Conservation (phyloP, 2,113 vertebrate genomes). For the Nesogale talazaci region DNA sequence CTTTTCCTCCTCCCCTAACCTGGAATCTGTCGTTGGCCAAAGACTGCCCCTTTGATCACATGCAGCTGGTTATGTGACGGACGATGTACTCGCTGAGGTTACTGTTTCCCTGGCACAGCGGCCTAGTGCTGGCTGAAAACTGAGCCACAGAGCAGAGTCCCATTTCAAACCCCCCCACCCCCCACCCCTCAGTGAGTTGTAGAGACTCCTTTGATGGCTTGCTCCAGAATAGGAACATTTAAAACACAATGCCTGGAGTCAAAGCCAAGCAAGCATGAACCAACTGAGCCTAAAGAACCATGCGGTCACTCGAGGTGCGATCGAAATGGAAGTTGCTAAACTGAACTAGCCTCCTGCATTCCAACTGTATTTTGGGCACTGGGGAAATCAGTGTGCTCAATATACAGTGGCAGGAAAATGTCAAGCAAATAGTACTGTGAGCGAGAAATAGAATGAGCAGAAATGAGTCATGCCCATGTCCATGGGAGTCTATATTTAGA, state of each 20-base stretch:
- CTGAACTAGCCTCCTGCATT: not conserved
- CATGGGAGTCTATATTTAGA: not conserved
- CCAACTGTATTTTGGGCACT: no score
- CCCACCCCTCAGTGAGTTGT: fast-evolving
- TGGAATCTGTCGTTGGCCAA: no score
- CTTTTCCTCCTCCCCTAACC: no score
- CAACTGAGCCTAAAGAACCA: not conserved
- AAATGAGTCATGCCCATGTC: not conserved
- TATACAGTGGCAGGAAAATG: not conserved
- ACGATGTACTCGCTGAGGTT: no score
- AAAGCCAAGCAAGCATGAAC: not conserved
- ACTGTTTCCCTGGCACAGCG: no score
- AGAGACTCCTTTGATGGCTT: not conserved
- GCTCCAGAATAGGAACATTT: not conserved
- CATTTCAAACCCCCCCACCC: no score
- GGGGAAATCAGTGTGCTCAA: not conserved
- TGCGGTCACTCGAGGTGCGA: not conserved
- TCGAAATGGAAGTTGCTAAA: not conserved
- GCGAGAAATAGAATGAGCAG: not conserved
- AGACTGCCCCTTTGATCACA: no score
- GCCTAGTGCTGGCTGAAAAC: no score
- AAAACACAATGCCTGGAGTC: not conserved
- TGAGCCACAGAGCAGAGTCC: no score
- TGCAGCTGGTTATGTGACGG: no score
- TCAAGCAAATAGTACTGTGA: not conserved